phyloP scores from a whole-genome alignment of 2,888 invertebrate genomes.

The Stratiomys singularior region DNA sequence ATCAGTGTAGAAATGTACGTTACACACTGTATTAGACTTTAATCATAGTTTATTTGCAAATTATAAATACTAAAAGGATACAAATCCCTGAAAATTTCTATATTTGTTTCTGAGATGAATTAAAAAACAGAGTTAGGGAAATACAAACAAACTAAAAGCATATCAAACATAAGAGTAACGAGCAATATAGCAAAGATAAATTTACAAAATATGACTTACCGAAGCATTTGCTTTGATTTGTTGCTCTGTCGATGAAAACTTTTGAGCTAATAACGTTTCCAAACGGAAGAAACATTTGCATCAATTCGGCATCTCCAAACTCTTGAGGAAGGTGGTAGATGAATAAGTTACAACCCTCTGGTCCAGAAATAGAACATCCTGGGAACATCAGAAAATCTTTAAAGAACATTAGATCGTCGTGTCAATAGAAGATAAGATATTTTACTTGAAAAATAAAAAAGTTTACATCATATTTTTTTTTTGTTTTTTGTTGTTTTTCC shows the following conservation, averaged over 20 bases:
- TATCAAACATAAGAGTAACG: too few species aligned
- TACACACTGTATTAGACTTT: too few species aligned
- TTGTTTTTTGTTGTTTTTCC: too few species aligned
- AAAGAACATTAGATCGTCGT: slow-evolving; percentile 67
- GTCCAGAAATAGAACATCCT: slow-evolving; percentile 97
- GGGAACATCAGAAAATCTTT: slow-evolving; percentile 78
- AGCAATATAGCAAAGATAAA: too few species aligned
- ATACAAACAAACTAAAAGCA: too few species aligned
- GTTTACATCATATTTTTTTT: neutral
- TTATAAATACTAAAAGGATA: too few species aligned
- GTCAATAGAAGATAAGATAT: slow-evolving; percentile 51
- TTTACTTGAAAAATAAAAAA: slow-evolving; percentile 26
- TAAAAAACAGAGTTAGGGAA: too few species aligned
- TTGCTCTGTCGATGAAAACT: slow-evolving; percentile 99
- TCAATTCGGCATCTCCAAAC: slow-evolving; percentile 98
- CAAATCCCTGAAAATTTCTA: too few species aligned
- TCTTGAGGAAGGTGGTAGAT: slow-evolving; percentile 99
- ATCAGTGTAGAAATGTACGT: too few species aligned
- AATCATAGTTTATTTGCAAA: too few species aligned
- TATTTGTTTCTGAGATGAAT: too few species aligned
- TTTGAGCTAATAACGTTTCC: slow-evolving; percentile 99
- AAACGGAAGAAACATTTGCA: slow-evolving; percentile 99
- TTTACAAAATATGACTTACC: slow-evolving; percentile 74
- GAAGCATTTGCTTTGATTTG: slow-evolving; percentile 99
- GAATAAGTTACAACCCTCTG: slow-evolving; percentile 99